Base-by-base conservation (phyloP, 2,888 invertebrate species). In the Ornithoptera alexandrae region DNA sequence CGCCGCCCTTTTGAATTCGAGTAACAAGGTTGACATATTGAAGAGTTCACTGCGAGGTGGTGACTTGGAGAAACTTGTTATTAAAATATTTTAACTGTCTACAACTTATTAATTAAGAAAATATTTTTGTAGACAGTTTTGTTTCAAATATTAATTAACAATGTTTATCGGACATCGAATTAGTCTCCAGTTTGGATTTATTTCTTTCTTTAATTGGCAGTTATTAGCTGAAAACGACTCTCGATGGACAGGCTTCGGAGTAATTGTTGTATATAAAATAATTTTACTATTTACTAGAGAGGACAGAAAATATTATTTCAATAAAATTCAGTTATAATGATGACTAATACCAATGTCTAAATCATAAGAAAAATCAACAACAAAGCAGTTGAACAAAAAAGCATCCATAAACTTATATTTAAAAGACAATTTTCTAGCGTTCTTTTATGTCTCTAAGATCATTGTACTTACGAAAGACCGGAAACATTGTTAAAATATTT, bases 181-280 rank as follows among this genome's bases (percentile, higher is more conserved):
- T n/a, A 56, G 18, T 20, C 20, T 56, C 1, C 30, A 30, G 30
- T 30, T n/a, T 56, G 20, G 3, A 56, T 20, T 46, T 56, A 59
- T 65, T 65, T 65, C 65, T 65, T 58, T 65, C 24, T 59, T 59
- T 65, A 65, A 65, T 65, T 65, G 65, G 65, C 59, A 65, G 65
- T 65, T 65, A 59, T 46, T 65, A 65, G 65, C 59, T 39, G 65
- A 65, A 65, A 65, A 65, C 46, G 39, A 58, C 59, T 46, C 46
- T 24, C 65, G 57, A 18, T 24, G 65, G 22, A 20, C 57, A 36
- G 59, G 58, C 65, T 59, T 18, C 59, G 42, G 17, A 46, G 58
- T 58, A 59, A 65, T 65, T 65, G 65, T 42, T 65, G 65, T 58
- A 18, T 59, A 59, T 65, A 65, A 65, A 65, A 65, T 65, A 59